Evolutionary conservation across 1,140 invertebrate species (phyloP).

Genomic region (Drosophila equinoxialis): DNA sequence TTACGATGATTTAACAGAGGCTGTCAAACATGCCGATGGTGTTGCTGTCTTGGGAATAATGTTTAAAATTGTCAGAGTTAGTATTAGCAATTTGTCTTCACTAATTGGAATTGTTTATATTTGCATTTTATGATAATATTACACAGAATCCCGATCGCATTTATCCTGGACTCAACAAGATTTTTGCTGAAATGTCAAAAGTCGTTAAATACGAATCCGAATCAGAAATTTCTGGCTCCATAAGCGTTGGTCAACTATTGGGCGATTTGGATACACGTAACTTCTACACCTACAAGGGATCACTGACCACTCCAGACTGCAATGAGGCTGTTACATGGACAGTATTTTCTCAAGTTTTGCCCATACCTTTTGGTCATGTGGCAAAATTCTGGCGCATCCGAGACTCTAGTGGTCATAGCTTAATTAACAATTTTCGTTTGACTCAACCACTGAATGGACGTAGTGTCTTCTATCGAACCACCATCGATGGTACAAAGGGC

Average conservation of each 20-base stretch:
- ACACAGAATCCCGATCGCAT: slow-evolving; percentile 39
- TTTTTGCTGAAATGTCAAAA: slow-evolving; percentile 35
- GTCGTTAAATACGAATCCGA: slow-evolving; percentile 31
- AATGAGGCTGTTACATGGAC: slow-evolving; percentile 95
- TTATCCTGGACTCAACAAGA: slow-evolving; percentile 53
- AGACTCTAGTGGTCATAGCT: slow-evolving; percentile 36
- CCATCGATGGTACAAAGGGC: slow-evolving; percentile 23
- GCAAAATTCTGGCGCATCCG: slow-evolving; percentile 48
- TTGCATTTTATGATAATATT: neutral
- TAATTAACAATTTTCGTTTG: slow-evolving; percentile 53
- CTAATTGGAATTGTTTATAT: slow-evolving; percentile 9
- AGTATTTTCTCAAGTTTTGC: slow-evolving; percentile 91
- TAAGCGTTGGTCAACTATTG: slow-evolving; percentile 85
- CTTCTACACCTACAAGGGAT: slow-evolving; percentile 93
- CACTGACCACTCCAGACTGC: slow-evolving; percentile 95
- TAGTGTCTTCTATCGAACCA: slow-evolving; percentile 84
- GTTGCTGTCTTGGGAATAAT: slow-evolving; percentile 67
- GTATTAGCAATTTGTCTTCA: neutral
- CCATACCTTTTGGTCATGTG: slow-evolving; percentile 90
- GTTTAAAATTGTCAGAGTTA: slow-evolving; percentile 59
- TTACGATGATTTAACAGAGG: slow-evolving; percentile 53
- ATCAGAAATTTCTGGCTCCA: slow-evolving; percentile 20
- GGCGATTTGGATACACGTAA: slow-evolving; percentile 84
- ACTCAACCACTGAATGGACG: slow-evolving; percentile 84
- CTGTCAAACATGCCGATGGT: slow-evolving; percentile 50